These are phyloP conservation scores for Austrofundulus limnaeus DNA, from an alignment of 2,113 vertebrate species.

Conservation along the genomic window DNA sequence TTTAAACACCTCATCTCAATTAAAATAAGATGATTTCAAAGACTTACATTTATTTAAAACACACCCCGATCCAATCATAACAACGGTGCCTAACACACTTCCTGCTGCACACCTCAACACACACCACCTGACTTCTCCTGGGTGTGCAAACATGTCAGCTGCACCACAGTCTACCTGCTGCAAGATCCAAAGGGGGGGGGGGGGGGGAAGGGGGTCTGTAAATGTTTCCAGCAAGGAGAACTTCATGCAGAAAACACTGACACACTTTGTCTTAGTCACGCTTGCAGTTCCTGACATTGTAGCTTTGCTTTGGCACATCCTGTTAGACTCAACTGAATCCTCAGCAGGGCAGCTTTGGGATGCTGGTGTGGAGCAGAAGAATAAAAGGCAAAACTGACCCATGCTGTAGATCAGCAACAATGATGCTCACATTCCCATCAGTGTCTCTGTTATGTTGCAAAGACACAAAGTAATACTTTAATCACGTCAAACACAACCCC, in stretches of 20 bases:
- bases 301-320: conserved; percentile 1
- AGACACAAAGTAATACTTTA: too few species aligned
- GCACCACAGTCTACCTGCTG: conserved; percentile 26
- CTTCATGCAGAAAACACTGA: neutral
- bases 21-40: neutral
- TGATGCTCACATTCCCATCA: neutral
- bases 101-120: conserved; percentile 16
- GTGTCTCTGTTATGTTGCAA: neutral
- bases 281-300: neutral
- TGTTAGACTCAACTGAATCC: neutral
- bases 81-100: too few species aligned
- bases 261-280: conserved; percentile 4
- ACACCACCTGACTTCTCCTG: conserved; percentile 27
- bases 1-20: too few species aligned
- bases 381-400: neutral
- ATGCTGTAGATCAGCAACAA: neutral
- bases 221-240: neutral
- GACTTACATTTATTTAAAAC: too few species aligned
- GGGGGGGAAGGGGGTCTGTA: neutral
- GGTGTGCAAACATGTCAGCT: conserved; percentile 49
- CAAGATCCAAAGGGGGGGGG: conserved; percentile 15
- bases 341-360: neutral
- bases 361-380: neutral
- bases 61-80: too few species aligned
- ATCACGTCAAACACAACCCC: too few species aligned